phyloP scores from a whole-genome alignment of 2,797 vertebrate genomes.

The Sebastes elongatus region DNA sequence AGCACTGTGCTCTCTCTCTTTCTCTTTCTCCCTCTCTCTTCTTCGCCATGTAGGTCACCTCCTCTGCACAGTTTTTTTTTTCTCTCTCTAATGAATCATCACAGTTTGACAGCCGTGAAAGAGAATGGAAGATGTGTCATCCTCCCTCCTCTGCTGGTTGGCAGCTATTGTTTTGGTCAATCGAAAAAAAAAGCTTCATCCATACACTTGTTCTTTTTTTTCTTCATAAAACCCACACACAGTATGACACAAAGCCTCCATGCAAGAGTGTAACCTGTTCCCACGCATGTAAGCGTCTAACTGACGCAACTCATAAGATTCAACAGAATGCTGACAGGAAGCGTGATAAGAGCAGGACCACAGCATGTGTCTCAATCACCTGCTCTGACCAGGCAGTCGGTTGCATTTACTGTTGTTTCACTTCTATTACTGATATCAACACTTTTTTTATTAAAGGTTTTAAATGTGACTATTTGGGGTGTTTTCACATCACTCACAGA shows the following conservation, averaged over 20 bases:
- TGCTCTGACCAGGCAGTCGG: slow-evolving; percentile 1
- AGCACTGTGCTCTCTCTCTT: slow-evolving; percentile 14
- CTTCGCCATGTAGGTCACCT: slow-evolving; percentile 73
- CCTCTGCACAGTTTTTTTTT: slow-evolving; percentile 53
- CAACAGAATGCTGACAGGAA: slow-evolving; percentile 35
- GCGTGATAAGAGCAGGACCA: background rate
- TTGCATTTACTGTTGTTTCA: background rate
- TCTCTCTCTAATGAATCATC: slow-evolving; percentile 56
- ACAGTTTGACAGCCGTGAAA: slow-evolving; percentile 33
- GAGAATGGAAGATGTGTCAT: slow-evolving; percentile 72
- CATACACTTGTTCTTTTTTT: slow-evolving; percentile 30
- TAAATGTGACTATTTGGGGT: background rate
- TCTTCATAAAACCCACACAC: slow-evolving; percentile 49
- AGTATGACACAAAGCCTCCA: slow-evolving; percentile 36
- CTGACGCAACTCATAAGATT: slow-evolving; percentile 42
- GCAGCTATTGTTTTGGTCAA: slow-evolving; percentile 54
- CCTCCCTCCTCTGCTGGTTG: slow-evolving; percentile 44
- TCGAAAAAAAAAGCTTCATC: slow-evolving; percentile 8
- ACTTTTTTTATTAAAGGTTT: background rate
- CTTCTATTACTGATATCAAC: background rate
- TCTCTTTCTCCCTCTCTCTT: slow-evolving; percentile 29
- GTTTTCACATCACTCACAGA: background rate
- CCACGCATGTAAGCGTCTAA: slow-evolving; percentile 20
- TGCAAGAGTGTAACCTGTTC: slow-evolving; percentile 26
- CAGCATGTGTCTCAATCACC: slow-evolving; percentile 41